Evolutionary conservation across 2,113 vertebrate genomes (phyloP).

Genomic region (Athene cunicularia): DNA sequence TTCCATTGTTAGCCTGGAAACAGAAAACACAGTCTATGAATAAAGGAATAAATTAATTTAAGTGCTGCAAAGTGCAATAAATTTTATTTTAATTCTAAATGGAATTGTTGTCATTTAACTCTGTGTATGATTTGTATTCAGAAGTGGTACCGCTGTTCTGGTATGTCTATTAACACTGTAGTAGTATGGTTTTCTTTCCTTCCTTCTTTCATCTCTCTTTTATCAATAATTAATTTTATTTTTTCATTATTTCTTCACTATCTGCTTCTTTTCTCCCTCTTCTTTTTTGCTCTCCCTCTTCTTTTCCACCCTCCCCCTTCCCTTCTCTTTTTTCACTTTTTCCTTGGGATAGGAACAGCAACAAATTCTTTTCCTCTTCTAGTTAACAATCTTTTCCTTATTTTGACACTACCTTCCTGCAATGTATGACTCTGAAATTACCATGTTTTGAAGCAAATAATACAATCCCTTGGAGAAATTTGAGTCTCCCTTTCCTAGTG

Average conservation of each 20-base stretch:
- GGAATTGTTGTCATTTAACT: conserved; percentile 24
- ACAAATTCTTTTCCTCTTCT: background rate
- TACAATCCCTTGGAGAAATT: background rate
- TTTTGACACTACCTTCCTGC: background rate
- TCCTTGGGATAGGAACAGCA: background rate
- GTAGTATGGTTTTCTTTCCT: background rate
- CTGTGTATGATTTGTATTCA: background rate
- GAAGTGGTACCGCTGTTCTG: background rate
- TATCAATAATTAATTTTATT: background rate
- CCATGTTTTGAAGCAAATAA: conserved; percentile 25
- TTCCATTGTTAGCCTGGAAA: conserved; percentile 1
- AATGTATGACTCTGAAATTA: background rate
- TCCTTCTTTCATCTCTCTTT: background rate
- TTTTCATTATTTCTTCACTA: no score
- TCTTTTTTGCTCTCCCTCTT: no score
- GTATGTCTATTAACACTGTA: background rate
- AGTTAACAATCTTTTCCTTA: background rate
- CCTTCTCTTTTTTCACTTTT: no score
- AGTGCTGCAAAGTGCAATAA: background rate
- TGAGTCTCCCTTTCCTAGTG: background rate
- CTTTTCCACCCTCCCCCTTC: no score
- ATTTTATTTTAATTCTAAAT: conserved; percentile 47
- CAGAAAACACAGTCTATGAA: conserved; percentile 14
- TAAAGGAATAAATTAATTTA: conserved; percentile 45
- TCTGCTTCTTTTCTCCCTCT: background rate